Evolutionary conservation across 2,888 invertebrate genomes (phyloP), one percentile per base, ranked within the genome.

Genomic region (Anarsia innoxiella): DNA sequence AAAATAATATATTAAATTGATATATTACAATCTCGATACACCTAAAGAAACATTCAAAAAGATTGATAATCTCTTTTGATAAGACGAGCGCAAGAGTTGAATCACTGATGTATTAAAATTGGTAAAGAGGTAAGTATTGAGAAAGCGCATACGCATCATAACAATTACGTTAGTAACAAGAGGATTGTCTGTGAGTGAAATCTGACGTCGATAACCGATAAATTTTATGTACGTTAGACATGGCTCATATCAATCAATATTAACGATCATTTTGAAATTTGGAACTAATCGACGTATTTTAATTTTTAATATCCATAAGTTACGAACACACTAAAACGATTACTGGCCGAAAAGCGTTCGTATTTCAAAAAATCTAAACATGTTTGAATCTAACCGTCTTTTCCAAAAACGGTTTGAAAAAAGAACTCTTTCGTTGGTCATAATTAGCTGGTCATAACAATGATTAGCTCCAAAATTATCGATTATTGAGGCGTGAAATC

Each of bases 241-340:
- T 73, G 80, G 75, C 63, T 72, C 63, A 69, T 79, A 76, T 73
- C 77, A 73, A 77, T 79, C 76, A 71, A 70, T 68, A 64, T 68
- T 79, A 73, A 80, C 73, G 76, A 78, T 79, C 72, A 68, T 60
- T 63, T 63, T 49, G 58, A 69, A 75, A 80, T 79, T 76, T 68
- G 74, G 78, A 80, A 78, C 79, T 72, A 78, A 79, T 79, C 72
- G 76, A 63, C 62, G 56, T 54, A 61, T 66, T 70, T 73, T 68
- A 69, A 68, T 69, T 75, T 64, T 71, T 70, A 74, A 75, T 75
- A 66, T 67, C 67, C 66, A 72, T 74, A 72, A 69, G 66, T 70
- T 66, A 58, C 58, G 59, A 61, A 66, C 25, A 28, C 33, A 15
- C 29, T 40, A 34, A 40, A 40, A 23, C 37, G 36, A 40, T 37